Evolutionary conservation across 1,140 invertebrate species (phyloP).

Genomic region (Heliconius hewitsoni): DNA sequence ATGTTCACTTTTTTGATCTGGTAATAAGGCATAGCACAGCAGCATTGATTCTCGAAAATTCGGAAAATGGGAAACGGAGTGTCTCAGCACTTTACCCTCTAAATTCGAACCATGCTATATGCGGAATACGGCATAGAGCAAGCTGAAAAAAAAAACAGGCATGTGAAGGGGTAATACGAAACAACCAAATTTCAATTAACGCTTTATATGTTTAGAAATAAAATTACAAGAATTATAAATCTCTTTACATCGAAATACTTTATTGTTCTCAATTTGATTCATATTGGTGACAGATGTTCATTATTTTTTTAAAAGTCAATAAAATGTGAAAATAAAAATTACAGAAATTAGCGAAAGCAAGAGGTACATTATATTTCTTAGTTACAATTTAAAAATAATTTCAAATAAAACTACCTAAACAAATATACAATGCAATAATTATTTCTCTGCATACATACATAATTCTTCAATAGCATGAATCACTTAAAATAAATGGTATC

Average conservation of each 20-base stretch:
- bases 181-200: slow-evolving; percentile 53
- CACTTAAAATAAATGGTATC: slow-evolving; percentile 78
- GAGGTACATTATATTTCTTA: slow-evolving; percentile 53
- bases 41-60: no score
- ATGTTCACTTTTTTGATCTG: no score
- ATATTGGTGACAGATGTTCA: slow-evolving; percentile 34
- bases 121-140: no score
- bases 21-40: no score
- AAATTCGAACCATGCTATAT: no score
- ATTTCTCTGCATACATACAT: slow-evolving; percentile 60
- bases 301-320: slow-evolving; percentile 41
- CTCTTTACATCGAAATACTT: slow-evolving; percentile 62
- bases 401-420: slow-evolving; percentile 61
- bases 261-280: slow-evolving; percentile 58
- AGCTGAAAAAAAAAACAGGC: neutral
- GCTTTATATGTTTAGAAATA: slow-evolving; percentile 68
- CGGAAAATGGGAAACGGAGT: no score
- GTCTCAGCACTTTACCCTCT: no score
- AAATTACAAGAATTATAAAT: slow-evolving; percentile 70
- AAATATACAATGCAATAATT: slow-evolving; percentile 66
- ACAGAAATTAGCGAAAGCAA: slow-evolving; percentile 47
- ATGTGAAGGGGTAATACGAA: slow-evolving; percentile 14
- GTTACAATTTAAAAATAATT: slow-evolving; percentile 62
- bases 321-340: slow-evolving; percentile 49
- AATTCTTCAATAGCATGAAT: slow-evolving; percentile 55